Base-by-base conservation (phyloP, 2,113 vertebrate genomes). In the Pelusios castaneus region DNA sequence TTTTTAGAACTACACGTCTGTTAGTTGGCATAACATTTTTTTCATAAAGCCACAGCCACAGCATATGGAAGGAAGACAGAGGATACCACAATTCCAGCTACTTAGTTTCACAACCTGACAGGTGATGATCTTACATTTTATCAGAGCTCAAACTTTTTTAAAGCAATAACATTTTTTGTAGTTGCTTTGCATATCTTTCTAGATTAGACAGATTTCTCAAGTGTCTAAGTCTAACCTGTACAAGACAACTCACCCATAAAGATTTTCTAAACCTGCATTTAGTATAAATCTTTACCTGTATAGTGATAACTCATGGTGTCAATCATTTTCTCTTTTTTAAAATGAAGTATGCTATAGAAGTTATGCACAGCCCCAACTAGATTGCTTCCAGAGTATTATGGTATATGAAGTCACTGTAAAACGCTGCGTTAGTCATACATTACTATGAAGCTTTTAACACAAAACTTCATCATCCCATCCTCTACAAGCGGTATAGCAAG, bases 201-300 rank as follows among this genome's bases (percentile, higher is more conserved):
- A 34, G n/a, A 52, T 17, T 38, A 95, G 49, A 56, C 24, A 56
- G 87, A 89, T 84, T 67, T 92, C 75, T 86, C 90, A 54, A 82
- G 43, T 78, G 45, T 78, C 90, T 86, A 93, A 85, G 83, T 92
- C 93, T 45, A 96, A 79, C 90, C 87, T 63, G 45, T 17, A 85
- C 95, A 94, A 95, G 94, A 85, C 82, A 95, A 82, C 93, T 94
- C 87, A 94, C 92, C 85, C 87, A 58, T 78, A 89, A 82, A 63
- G 80, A 88, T 79, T 60, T 14, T 10, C n/a, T 93, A 58, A 78
- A 93, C 92, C 94, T 86, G 67, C 78, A 11, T 2, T 55, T 4
- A 89, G 95, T 96, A 94, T 13, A 91, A 95, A 95, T 80, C 89
- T 80, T 93, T 60, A 95, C 78, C 75, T 54, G 56, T 43, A 91